Percentiles rank a stretch among this genome's conserved stretches.
These are phyloP conservation scores for Catostomus latipinnis DNA, from an alignment of 2,797 vertebrate genomes.

Conservation along the genomic window DNA sequence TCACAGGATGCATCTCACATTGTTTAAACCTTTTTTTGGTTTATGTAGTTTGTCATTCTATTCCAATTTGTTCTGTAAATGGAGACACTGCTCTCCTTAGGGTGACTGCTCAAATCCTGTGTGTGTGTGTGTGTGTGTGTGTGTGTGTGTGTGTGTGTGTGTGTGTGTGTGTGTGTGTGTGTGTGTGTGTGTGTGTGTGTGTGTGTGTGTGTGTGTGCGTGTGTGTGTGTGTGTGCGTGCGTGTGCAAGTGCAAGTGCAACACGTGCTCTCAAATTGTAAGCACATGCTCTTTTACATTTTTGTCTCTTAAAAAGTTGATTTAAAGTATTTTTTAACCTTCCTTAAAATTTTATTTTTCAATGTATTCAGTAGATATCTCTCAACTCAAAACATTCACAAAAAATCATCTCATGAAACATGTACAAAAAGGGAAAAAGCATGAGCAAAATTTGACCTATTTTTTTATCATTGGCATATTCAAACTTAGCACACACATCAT, in stretches of 20 bases:
- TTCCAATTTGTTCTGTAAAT: constrained; percentile 34
- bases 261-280: constrained; percentile 26
- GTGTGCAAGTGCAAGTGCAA: background rate
- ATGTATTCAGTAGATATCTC: constrained; percentile 42
- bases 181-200: background rate
- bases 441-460: too few relatives aligned
- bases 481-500: too few relatives aligned
- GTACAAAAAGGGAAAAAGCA: too few relatives aligned
- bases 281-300: constrained; percentile 5
- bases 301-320: background rate
- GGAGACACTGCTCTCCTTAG: background rate
- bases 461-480: too few relatives aligned
- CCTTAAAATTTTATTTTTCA: constrained; percentile 20
- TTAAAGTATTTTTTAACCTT: constrained; percentile 28
- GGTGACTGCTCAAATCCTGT: constrained; percentile 12
- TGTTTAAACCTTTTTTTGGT: constrained; percentile 33
- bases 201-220: background rate
- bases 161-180: constrained; percentile 19
- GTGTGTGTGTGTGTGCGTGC: constrained; percentile 14
- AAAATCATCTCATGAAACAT: too few relatives aligned
- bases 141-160: background rate
- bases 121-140: constrained; percentile 12
- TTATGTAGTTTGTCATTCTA: constrained; percentile 47
- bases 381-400: constrained; percentile 11
- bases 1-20: constrained; percentile 3